A percentile compares a stretch with the other conserved stretches of the same genome.
Evolutionary conservation across 2,797 vertebrate genomes (phyloP).

Genomic region (Euthynnus affinis): DNA sequence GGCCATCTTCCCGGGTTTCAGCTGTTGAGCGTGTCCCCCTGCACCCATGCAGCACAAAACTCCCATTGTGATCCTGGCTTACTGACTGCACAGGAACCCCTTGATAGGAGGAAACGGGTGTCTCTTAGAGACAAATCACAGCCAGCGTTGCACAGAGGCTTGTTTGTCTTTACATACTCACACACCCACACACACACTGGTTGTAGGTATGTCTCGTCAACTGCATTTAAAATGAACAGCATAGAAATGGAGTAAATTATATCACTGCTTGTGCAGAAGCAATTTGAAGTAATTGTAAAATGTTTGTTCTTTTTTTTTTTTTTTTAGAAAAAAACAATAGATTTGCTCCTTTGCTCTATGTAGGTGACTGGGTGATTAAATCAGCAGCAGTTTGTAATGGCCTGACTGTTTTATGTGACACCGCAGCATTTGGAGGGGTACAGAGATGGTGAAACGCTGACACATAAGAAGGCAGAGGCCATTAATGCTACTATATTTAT

Average conservation of each 20-base stretch:
- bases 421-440: conserved; percentile 82
- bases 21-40: conserved; percentile 92
- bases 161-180: conserved; percentile 71
- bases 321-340: conserved; percentile 21
- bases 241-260: conserved; percentile 33
- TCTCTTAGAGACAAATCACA: conserved; percentile 86
- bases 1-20: conserved; percentile 97
- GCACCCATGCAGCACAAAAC: conserved; percentile 92
- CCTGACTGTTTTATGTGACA: conserved; percentile 83
- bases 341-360: background rate
- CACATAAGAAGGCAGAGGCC: conserved; percentile 86
- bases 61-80: conserved; percentile 93
- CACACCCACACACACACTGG: conserved; percentile 44
- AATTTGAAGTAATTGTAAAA: conserved; percentile 18
- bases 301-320: conserved; percentile 19
- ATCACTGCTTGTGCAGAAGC: conserved; percentile 28
- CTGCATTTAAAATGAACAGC: conserved; percentile 37
- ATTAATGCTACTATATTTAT: conserved; percentile 96
- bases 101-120: conserved; percentile 88
- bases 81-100: conserved; percentile 84
- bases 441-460: conserved; percentile 88
- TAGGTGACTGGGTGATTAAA: conserved; percentile 34
- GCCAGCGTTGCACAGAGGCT: conserved; percentile 84
- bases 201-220: conserved; percentile 62
- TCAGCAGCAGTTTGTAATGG: conserved; percentile 74